Base-by-base conservation (phyloP, 2,888 invertebrate genomes). In the Koerneria pararmatus region DNA sequence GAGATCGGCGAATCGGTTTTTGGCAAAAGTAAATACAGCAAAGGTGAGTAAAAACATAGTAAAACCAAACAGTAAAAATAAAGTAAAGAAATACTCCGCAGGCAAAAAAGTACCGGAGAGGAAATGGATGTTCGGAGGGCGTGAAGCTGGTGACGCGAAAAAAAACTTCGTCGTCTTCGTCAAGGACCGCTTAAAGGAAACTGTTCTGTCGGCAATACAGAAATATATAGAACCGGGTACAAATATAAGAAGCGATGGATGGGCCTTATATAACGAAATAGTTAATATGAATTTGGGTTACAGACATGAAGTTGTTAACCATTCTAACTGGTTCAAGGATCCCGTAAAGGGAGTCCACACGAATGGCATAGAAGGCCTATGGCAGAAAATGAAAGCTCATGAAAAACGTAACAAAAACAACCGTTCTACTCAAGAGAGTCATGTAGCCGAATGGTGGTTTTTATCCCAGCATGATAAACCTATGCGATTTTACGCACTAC, bases 311-410 rank as follows among this genome's bases (percentile, higher is more conserved):
- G 51, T 53, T 15, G 66, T 61, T 8, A 66, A 51, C 27, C 66
- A 66, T 46, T 37, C 53, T 32, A 34, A 60, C 24, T 8, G 35
- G 31, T 66, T 66, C 46, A 51, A 49, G n/a, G 66, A 66, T 27
- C 66, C 66, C 3, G 46, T n/a, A 8, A 60, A 59, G 2, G 66
- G 66, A 2, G 61, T 54, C 22, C 61, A 61, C 60, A 66, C 66
- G 15, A 48, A 66, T 8, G 24, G 22, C 15, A 34, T 65, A 19
- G 65, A 65, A 51, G 49, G 58, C 3, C n/a, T 24, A 6, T 66
- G 66, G 66, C 49, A 48, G 41, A 65, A 41, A 8, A 5, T 66
- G 29, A 66, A 66, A 46, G 11, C 19, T 3, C 35, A 32, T 19
- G 22, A n/a, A 22, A 66, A 66, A n/a, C n/a, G n/a, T n/a, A n/a